phyloP scores from a whole-genome alignment of 2,113 vertebrate species.

The Macrotus californicus region DNA sequence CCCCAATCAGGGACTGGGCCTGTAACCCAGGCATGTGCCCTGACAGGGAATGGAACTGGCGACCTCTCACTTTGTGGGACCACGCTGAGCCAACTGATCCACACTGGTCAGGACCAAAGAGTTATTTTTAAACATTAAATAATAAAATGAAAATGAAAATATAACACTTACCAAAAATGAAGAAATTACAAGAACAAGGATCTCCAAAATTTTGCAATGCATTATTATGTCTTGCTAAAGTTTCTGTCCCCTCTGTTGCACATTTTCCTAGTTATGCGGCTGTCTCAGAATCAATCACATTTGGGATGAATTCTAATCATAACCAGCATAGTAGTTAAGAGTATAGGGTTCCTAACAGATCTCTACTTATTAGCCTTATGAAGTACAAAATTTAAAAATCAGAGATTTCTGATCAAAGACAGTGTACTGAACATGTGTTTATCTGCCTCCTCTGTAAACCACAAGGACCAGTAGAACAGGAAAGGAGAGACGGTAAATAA shows the following conservation, averaged over 20 bases:
- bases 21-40: too few species aligned
- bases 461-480: too few species aligned
- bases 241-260: neutral
- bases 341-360: neutral
- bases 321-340: neutral
- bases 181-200: neutral
- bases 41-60: too few species aligned
- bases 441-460: too few species aligned
- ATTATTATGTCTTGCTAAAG: neutral
- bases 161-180: neutral
- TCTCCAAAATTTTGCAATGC: neutral
- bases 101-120: neutral
- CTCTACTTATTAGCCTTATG: neutral
- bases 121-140: neutral
- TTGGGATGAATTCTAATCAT: neutral
- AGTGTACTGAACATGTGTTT: too few species aligned
- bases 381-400: too few species aligned
- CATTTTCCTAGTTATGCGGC: neutral
- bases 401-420: too few species aligned
- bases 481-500: too few species aligned
- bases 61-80: too few species aligned
- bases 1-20: too few species aligned
- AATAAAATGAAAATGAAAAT: slow-evolving; percentile 1
- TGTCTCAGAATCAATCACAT: neutral
- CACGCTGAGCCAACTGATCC: too few species aligned